Conservation (phyloP, 2,888 invertebrate genomes). For the Malacosoma neustria region DNA sequence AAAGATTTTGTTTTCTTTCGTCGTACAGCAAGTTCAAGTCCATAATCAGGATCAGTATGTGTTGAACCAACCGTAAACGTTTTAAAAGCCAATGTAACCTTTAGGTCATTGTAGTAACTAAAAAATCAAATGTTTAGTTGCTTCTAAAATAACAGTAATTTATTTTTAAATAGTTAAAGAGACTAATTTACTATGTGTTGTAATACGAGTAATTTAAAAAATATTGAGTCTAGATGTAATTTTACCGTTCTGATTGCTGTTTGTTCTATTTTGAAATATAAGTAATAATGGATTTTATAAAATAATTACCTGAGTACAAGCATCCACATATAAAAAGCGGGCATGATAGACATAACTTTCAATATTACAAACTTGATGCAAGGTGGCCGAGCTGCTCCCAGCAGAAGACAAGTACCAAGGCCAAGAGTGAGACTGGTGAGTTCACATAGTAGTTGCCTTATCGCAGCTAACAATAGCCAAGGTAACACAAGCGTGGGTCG, state of each 20-base stretch:
- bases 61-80: slow-evolving; percentile 37
- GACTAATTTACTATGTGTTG: not conserved
- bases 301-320: slow-evolving; percentile 61
- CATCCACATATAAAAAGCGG: slow-evolving; percentile 69
- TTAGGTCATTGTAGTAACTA: slow-evolving; percentile 53
- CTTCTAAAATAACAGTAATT: not conserved
- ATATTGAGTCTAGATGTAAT: too few relatives aligned
- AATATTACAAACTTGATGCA: slow-evolving; percentile 65
- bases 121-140: slow-evolving; percentile 7
- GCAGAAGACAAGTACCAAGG: slow-evolving; percentile 56
- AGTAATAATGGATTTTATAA: too few relatives aligned
- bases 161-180: not conserved
- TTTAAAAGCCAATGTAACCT: slow-evolving; percentile 47
- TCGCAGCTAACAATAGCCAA: slow-evolving; percentile 65
- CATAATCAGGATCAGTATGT: slow-evolving; percentile 40
- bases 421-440: slow-evolving; percentile 57
- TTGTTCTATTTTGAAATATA: too few relatives aligned
- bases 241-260: too few relatives aligned
- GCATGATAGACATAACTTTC: slow-evolving; percentile 55
- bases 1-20: slow-evolving; percentile 63
- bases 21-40: slow-evolving; percentile 59
- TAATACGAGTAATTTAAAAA: not conserved
- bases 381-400: slow-evolving; percentile 56
- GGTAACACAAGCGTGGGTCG: slow-evolving; percentile 65
- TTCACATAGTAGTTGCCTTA: slow-evolving; percentile 61